A percentile compares a stretch with the other conserved stretches of the same genome.
phyloP scores from a whole-genome alignment of 2,797 vertebrate species.

The Chiloscyllium punctatum region DNA sequence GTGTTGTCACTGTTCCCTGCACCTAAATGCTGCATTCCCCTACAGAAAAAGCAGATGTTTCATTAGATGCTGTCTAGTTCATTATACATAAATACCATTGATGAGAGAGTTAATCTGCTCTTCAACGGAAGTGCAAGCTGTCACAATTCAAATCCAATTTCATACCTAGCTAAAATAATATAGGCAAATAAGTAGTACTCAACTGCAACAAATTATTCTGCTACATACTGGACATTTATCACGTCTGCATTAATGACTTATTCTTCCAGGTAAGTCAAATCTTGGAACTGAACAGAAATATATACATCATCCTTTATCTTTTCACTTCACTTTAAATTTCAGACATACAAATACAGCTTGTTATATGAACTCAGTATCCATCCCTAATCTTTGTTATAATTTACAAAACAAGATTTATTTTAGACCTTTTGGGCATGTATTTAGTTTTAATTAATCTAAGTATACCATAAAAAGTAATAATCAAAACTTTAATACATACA shows the following conservation, averaged over 20 bases:
- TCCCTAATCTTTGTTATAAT: neutral
- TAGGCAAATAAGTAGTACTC: neutral
- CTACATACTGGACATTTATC: neutral
- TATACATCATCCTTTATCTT: neutral
- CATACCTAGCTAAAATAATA: neutral
- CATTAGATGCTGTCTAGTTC: neutral
- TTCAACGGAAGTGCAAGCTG: neutral
- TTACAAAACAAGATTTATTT: neutral
- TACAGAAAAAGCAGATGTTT: neutral
- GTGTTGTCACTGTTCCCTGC: neutral
- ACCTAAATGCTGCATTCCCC: neutral
- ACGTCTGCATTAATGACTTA: neutral
- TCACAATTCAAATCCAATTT: slow-evolving; percentile 27
- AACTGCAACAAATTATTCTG: neutral
- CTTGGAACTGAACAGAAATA: neutral
- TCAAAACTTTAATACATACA: slow-evolving; percentile 55
- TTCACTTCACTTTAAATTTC: neutral
- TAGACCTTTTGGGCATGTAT: neutral
- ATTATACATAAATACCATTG: neutral
- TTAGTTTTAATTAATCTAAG: neutral
- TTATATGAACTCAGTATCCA: neutral
- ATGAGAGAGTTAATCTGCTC: neutral
- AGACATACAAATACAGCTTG: neutral
- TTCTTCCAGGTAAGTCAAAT: neutral
- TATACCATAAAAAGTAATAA: neutral